These are phyloP conservation scores for Eurystomus gularis DNA, from an alignment of 2,113 vertebrate species.

Conservation along the genomic window DNA sequence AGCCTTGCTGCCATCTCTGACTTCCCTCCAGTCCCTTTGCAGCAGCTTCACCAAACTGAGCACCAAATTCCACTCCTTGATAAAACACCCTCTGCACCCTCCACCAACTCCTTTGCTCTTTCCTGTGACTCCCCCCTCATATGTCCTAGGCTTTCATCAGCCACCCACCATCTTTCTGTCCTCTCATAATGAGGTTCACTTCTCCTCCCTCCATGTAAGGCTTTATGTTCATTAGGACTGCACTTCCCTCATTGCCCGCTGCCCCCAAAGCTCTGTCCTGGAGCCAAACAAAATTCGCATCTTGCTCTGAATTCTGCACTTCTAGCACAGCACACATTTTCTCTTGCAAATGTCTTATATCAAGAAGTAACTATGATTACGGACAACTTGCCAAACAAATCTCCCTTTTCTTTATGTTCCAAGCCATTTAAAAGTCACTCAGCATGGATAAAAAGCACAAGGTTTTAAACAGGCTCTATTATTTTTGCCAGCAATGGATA, in stretches of 20 bases:
- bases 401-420: neutral
- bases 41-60: neutral
- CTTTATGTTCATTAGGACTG: neutral
- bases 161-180: neutral
- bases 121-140: neutral
- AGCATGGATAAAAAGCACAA: neutral
- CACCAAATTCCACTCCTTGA: neutral
- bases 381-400: neutral
- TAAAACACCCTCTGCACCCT: neutral
- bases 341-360: neutral
- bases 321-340: neutral
- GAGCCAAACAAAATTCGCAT: conserved; percentile 1
- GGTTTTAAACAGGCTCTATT: neutral
- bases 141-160: neutral
- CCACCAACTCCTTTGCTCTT: neutral
- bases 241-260: neutral
- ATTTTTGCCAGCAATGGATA: conserved; percentile 10
- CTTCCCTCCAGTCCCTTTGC: neutral
- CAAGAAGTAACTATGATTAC: neutral
- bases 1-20: neutral
- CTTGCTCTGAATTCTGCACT: neutral
- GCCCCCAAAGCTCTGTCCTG: neutral
- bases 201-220: neutral
- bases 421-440: neutral
- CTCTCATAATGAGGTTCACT: neutral